phyloP scores from a whole-genome alignment of 2,888 invertebrate genomes.

The Meiosimyza platycephala region DNA sequence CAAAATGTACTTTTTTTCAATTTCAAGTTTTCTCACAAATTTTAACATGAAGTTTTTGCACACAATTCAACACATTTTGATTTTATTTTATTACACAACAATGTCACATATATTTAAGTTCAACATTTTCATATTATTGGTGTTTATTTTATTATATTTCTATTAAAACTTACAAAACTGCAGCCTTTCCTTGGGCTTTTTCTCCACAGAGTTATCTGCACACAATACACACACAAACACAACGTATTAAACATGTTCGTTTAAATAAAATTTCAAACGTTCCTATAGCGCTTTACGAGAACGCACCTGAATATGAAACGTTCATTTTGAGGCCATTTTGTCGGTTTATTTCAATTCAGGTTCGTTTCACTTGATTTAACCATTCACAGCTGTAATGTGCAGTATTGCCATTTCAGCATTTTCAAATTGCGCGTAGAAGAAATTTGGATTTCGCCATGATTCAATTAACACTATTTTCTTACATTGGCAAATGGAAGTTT shows the following conservation, averaged over 20 bases:
- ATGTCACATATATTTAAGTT: background rate
- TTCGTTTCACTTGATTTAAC: slow-evolving; percentile 4
- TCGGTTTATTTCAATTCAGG: slow-evolving; percentile 3
- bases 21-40: slow-evolving; percentile 33
- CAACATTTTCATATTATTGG: slow-evolving; percentile 35
- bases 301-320: slow-evolving; percentile 5
- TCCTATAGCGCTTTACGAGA: slow-evolving; percentile 3
- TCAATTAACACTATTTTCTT: no score
- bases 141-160: slow-evolving; percentile 21
- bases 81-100: slow-evolving; percentile 7
- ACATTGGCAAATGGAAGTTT: no score
- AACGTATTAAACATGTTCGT: background rate
- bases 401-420: no score
- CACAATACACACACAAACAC: slow-evolving; percentile 30
- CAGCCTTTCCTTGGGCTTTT: slow-evolving; percentile 37
- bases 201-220: slow-evolving; percentile 40
- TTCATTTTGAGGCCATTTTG: slow-evolving; percentile 28
- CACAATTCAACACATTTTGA: background rate
- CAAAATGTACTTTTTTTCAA: slow-evolving; percentile 30
- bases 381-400: slow-evolving; percentile 16
- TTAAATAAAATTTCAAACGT: slow-evolving; percentile 15
- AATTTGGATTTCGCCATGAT: background rate
- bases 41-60: slow-evolving; percentile 15
- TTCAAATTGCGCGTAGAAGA: no score
- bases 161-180: slow-evolving; percentile 46